Conservation (phyloP, 2,797 vertebrate genomes). For the Tenualosa ilisha region DNA sequence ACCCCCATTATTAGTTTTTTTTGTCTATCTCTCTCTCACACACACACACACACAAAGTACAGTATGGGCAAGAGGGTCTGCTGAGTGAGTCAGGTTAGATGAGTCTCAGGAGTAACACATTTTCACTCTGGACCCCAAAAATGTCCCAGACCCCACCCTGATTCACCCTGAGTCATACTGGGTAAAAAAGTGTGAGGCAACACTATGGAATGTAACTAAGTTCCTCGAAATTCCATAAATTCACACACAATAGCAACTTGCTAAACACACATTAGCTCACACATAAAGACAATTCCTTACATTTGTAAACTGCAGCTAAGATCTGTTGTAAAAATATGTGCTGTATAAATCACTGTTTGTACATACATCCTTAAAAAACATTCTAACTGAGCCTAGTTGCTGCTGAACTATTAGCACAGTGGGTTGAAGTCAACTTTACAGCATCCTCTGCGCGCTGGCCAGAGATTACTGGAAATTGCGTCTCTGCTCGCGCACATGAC, state of each 20-base stretch:
- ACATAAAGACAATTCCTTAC: neutral
- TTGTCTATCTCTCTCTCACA: neutral
- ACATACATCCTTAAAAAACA: neutral
- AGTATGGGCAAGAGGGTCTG: neutral
- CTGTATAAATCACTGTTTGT: too few species aligned
- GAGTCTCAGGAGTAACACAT: neutral
- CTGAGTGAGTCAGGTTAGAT: neutral
- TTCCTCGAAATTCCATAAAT: constrained; percentile 14
- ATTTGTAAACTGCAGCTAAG: neutral
- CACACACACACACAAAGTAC: neutral
- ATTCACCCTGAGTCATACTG: neutral
- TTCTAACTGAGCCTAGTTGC: neutral
- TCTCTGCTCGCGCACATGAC: constrained; percentile 10
- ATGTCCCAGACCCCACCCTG: neutral
- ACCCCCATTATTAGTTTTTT: neutral
- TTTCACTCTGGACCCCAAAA: neutral
- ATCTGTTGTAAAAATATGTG: neutral
- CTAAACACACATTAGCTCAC: neutral
- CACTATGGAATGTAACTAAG: neutral
- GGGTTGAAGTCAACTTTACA: neutral
- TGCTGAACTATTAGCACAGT: neutral
- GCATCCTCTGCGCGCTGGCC: neutral
- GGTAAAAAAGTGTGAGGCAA: constrained; percentile 1
- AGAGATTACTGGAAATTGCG: constrained; percentile 18
- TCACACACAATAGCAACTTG: neutral